Conservation (phyloP, 2,888 invertebrate genomes). For the Tuta absoluta region DNA sequence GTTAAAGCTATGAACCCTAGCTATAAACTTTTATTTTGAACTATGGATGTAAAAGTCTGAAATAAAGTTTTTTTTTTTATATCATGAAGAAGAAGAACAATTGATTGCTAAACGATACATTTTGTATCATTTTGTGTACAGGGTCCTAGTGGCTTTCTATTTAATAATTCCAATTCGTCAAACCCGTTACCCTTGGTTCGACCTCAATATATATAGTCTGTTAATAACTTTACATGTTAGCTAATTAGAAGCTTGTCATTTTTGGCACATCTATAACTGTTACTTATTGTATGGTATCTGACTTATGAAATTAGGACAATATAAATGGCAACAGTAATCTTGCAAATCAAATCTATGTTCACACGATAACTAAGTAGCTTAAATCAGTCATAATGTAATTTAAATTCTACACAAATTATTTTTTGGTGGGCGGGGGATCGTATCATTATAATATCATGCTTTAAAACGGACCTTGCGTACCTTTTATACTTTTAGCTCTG, state of each 20-base stretch:
- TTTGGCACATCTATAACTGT: background rate
- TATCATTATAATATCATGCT: background rate
- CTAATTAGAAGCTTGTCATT: slow-evolving; percentile 3
- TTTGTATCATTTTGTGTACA: background rate
- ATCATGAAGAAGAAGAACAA: too few species aligned
- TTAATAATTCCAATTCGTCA: slow-evolving; percentile 52
- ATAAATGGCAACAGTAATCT: background rate
- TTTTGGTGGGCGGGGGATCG: too few species aligned
- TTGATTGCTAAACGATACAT: background rate
- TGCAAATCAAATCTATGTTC: background rate
- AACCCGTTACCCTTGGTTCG: slow-evolving; percentile 50
- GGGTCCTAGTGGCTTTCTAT: slow-evolving; percentile 44
- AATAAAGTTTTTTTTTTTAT: too few species aligned
- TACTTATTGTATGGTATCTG: background rate
- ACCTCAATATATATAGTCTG: slow-evolving; percentile 38
- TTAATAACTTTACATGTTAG: background rate
- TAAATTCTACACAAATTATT: too few species aligned
- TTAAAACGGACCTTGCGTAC: background rate
- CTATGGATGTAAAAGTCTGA: too few species aligned
- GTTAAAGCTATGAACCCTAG: too few species aligned
- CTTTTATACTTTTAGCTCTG: background rate
- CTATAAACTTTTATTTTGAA: too few species aligned
- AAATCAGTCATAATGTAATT: too few species aligned
- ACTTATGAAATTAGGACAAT: background rate
- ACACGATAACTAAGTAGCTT: too few species aligned